A percentile compares a stretch with the other conserved stretches of the same genome.
These are phyloP conservation scores for Python bivittatus DNA, from an alignment of 2,113 vertebrate species.

Conservation along the genomic window DNA sequence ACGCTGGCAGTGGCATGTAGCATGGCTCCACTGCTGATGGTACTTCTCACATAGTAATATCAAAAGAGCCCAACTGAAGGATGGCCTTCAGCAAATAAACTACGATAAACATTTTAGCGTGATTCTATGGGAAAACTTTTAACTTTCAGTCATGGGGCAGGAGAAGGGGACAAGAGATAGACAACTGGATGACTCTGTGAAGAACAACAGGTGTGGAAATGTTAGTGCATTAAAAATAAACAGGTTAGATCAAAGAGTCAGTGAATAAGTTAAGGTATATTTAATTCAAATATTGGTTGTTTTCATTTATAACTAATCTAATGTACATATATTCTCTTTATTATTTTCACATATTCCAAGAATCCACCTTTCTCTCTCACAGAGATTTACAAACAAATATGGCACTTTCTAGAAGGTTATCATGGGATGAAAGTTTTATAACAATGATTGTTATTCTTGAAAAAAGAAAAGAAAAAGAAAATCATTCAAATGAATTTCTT, in stretches of 20 bases:
- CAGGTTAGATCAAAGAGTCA: slow-evolving; percentile 50
- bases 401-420: slow-evolving; percentile 67
- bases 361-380: slow-evolving; percentile 41
- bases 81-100: neutral
- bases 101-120: fast-evolving
- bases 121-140: neutral
- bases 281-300: slow-evolving; percentile 67
- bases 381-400: slow-evolving; percentile 68
- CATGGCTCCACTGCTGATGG: neutral
- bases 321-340: slow-evolving; percentile 66
- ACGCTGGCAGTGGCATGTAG: neutral
- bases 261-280: slow-evolving; percentile 77
- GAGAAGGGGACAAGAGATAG: neutral
- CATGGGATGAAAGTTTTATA: slow-evolving; percentile 59
- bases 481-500: slow-evolving; percentile 79
- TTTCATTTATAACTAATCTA: slow-evolving; percentile 74
- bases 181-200: slow-evolving; percentile 6
- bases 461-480: slow-evolving; percentile 74
- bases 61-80: slow-evolving; percentile 11
- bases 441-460: slow-evolving; percentile 60
- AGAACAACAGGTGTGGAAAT: slow-evolving; percentile 57
- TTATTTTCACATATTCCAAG: slow-evolving; percentile 65
- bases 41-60: slow-evolving; percentile 5
- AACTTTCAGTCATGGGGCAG: slow-evolving; percentile 3
- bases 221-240: slow-evolving; percentile 53